Conservation (phyloP, 1,140 invertebrate species). For the Stenopsyche tienmushanensis region DNA sequence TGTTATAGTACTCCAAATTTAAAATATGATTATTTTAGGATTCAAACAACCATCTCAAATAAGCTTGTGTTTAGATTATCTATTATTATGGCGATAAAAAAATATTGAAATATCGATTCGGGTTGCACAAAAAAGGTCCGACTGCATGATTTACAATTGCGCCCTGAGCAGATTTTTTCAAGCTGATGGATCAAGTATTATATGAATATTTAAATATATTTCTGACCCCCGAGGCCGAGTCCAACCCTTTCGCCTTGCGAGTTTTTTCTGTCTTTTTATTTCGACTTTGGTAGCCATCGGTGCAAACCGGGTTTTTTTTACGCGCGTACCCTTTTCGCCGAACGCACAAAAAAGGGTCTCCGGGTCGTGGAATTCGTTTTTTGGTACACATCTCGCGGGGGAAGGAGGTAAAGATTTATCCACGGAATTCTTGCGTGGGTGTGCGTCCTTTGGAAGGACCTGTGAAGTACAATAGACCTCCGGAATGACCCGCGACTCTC, state of each 20-base stretch:
- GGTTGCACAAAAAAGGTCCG: no score
- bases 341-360: constrained; percentile 36
- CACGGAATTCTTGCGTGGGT: background rate
- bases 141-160: no score
- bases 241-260: constrained; percentile 18
- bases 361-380: constrained; percentile 33
- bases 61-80: no score
- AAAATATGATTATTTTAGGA: no score
- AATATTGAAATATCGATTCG: no score
- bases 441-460: background rate
- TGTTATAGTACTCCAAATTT: no score
- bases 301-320: constrained; percentile 39
- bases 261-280: constrained; percentile 20
- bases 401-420: background rate
- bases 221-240: background rate
- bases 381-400: constrained; percentile 24
- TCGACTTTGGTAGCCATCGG: constrained; percentile 29
- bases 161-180: no score
- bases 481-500: background rate
- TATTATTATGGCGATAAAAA: no score
- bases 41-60: no score
- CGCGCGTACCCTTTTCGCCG: constrained; percentile 30
- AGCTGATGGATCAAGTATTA: no score
- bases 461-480: background rate
- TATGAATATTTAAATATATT: no score